Conservation (phyloP, 1,140 invertebrate genomes). For the Bombyx mandarina region DNA sequence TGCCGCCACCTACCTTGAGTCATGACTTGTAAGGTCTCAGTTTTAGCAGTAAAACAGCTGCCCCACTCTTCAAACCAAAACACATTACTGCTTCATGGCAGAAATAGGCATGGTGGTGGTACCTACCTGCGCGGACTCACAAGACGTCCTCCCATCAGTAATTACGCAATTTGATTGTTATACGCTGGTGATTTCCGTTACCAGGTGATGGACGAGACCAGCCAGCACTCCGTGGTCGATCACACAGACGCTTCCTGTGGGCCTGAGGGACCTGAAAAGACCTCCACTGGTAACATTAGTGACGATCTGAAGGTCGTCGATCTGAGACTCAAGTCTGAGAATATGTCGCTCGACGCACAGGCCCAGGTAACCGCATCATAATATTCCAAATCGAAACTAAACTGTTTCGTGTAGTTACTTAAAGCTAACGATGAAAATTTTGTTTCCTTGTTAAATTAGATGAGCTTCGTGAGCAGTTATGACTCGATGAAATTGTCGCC, state of each 20-base stretch:
- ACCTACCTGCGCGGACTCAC: too few species aligned
- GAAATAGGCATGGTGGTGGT: background rate
- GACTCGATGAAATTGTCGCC: slow-evolving; percentile 56
- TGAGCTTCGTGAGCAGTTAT: slow-evolving; percentile 66
- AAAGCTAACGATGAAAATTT: background rate
- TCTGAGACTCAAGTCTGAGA: slow-evolving; percentile 70
- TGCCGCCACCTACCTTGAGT: too few species aligned
- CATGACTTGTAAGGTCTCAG: too few species aligned
- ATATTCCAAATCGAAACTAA: too few species aligned
- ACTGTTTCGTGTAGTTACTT: too few species aligned
- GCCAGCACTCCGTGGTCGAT: slow-evolving; percentile 64
- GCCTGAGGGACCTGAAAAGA: slow-evolving; percentile 36
- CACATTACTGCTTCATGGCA: too few species aligned
- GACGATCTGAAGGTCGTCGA: slow-evolving; percentile 62
- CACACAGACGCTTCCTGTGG: slow-evolving; percentile 39
- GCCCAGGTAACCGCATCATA: slow-evolving; percentile 21
- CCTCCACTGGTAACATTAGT: slow-evolving; percentile 6
- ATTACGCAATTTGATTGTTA: background rate
- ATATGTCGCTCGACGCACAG: slow-evolving; percentile 36
- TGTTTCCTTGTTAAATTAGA: slow-evolving; percentile 19
- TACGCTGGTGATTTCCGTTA: background rate
- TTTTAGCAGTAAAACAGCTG: too few species aligned
- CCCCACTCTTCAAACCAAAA: too few species aligned
- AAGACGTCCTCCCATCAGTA: too few species aligned
- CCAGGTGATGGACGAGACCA: slow-evolving; percentile 75